phyloP scores from a whole-genome alignment of 2,797 vertebrate species.

The Lates japonicus region DNA sequence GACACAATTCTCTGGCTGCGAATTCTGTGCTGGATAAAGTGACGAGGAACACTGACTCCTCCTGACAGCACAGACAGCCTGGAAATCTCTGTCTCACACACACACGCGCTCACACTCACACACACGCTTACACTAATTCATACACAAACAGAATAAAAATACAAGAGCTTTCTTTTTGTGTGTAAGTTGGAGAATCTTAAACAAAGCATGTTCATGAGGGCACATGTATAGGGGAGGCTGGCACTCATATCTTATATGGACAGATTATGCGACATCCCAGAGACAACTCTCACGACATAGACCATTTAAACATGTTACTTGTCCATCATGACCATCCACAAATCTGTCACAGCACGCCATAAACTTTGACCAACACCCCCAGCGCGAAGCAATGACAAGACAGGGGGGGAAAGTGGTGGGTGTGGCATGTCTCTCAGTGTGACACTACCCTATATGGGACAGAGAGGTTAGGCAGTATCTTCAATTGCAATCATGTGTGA shows the following conservation, averaged over 20 bases:
- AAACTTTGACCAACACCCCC: conserved; percentile 41
- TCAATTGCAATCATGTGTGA: conserved; percentile 9
- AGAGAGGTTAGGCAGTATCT: conserved; percentile 25
- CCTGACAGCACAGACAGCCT: conserved; percentile 58
- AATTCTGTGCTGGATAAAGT: conserved; percentile 58
- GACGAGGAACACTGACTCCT: conserved; percentile 63
- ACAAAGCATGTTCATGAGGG: conserved; percentile 1
- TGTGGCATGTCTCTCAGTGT: conserved; percentile 51
- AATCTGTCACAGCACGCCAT: conserved; percentile 61
- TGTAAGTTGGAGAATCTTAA: conserved; percentile 17
- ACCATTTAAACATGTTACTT: conserved; percentile 51
- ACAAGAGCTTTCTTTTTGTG: neutral
- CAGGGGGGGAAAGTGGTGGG: conserved; percentile 31
- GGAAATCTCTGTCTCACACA: conserved; percentile 28
- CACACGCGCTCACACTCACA: neutral
- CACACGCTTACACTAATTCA: neutral
- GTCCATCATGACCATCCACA: conserved; percentile 64
- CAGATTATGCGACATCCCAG: neutral
- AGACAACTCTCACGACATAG: conserved; percentile 25
- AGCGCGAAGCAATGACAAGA: conserved; percentile 13
- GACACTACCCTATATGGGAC: conserved; percentile 81
- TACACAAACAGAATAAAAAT: conserved; percentile 41
- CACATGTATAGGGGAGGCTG: neutral
- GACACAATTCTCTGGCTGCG: conserved; percentile 73
- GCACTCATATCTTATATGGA: neutral